phyloP scores from a whole-genome alignment of 2,797 vertebrate genomes.

The Pelodytes ibericus region DNA sequence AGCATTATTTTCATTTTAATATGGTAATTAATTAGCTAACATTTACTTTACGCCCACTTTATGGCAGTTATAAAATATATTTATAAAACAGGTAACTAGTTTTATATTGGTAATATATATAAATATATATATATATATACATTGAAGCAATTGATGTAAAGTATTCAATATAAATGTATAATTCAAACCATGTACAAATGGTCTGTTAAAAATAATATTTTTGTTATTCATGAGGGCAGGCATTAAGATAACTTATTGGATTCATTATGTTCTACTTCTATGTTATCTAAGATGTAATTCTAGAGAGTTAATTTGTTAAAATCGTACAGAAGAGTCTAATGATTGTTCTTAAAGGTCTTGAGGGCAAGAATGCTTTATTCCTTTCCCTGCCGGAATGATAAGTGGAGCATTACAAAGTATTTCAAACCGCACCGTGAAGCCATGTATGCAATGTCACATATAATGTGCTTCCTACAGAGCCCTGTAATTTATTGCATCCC shows the following conservation, averaged over 20 bases:
- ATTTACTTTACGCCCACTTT: too few species aligned
- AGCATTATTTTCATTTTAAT: too few species aligned
- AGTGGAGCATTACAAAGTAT: conserved; percentile 50
- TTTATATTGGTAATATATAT: too few species aligned
- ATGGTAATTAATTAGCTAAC: too few species aligned
- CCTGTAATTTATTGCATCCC: conserved; percentile 50
- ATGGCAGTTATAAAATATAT: too few species aligned
- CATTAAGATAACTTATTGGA: conserved; percentile 4
- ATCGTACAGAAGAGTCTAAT: conserved; percentile 1
- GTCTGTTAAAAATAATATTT: background rate
- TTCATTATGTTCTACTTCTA: background rate
- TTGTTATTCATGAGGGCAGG: background rate
- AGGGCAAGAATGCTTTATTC: conserved; percentile 41
- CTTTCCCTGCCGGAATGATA: conserved; percentile 48
- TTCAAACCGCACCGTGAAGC: conserved; percentile 44
- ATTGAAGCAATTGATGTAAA: too few species aligned
- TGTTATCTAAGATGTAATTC: background rate
- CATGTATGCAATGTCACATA: conserved; percentile 49
- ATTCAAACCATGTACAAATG: background rate
- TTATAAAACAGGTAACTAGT: too few species aligned
- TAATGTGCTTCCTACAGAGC: conserved; percentile 39
- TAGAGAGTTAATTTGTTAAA: conserved; percentile 16
- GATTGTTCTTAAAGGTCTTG: conserved; percentile 42
- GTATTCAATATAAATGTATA: background rate
- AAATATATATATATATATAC: too few species aligned